phyloP scores from a whole-genome alignment of 2,888 invertebrate genomes.

The Agrotis ipsilon region DNA sequence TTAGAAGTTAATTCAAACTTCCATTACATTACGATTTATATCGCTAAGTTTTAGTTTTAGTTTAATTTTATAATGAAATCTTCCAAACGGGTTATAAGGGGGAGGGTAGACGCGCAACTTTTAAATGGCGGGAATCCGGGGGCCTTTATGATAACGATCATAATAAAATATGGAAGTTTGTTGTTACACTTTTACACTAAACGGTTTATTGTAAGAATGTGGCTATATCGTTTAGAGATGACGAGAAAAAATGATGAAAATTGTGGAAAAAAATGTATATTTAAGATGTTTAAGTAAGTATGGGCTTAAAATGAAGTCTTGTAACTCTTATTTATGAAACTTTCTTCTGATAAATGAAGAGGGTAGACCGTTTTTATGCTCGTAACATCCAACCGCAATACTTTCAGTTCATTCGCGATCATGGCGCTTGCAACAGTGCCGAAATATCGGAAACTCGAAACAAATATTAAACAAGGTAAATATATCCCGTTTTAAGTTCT shows the following conservation, averaged over 20 bases:
- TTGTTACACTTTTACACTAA: conserved; percentile 86
- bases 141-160: conserved; percentile 89
- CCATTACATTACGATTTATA: conserved; percentile 61
- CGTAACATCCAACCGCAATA: too few relatives aligned
- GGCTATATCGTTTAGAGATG: conserved; percentile 76
- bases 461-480: too few relatives aligned
- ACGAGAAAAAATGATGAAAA: neutral
- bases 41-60: conserved; percentile 78
- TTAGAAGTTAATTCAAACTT: conserved; percentile 53
- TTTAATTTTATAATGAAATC: conserved; percentile 89
- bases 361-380: too few relatives aligned
- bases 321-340: too few relatives aligned
- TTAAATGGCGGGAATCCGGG: conserved; percentile 83
- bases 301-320: too few relatives aligned
- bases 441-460: too few relatives aligned
- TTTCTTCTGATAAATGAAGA: too few relatives aligned
- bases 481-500: too few relatives aligned
- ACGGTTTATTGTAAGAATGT: conserved; percentile 87
- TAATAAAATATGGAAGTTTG: conserved; percentile 91
- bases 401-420: too few relatives aligned
- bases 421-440: too few relatives aligned
- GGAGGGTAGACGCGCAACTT: conserved; percentile 73
- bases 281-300: too few relatives aligned
- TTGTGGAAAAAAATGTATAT: too few relatives aligned
- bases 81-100: conserved; percentile 78